These are phyloP conservation scores for Pycnomerus fuliginosus DNA, from an alignment of 2,888 invertebrate genomes.

Conservation along the genomic window DNA sequence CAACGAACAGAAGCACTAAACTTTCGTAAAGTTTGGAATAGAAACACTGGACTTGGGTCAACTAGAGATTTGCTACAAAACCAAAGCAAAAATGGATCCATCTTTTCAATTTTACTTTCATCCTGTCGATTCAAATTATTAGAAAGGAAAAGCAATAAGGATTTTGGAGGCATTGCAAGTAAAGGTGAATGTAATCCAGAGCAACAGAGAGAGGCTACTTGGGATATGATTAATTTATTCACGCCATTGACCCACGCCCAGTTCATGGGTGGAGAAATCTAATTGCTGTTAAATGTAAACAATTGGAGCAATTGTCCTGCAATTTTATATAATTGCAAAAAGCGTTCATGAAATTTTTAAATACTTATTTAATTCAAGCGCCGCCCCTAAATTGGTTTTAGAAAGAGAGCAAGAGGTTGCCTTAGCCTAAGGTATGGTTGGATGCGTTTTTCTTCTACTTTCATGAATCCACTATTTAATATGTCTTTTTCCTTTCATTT, in stretches of 20 bases:
- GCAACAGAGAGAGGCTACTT: not conserved
- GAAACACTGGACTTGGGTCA: too few species aligned
- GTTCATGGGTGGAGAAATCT: not conserved
- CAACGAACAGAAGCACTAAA: too few species aligned
- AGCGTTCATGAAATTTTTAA: not conserved
- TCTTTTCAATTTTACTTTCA: conserved; percentile 19
- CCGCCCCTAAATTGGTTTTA: conserved; percentile 6
- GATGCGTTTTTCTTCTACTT: conserved; percentile 38
- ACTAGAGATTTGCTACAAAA: too few species aligned
- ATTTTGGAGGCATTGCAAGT: conserved; percentile 7
- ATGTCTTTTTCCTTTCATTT: conserved; percentile 40
- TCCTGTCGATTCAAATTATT: conserved; percentile 5
- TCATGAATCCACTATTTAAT: conserved; percentile 35
- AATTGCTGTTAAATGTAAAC: too few species aligned
- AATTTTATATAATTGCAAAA: not conserved
- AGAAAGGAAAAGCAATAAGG: conserved; percentile 15
- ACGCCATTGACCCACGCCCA: not conserved
- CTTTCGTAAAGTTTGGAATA: too few species aligned
- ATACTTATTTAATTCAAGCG: conserved; percentile 1
- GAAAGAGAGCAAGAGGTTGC: conserved; percentile 24
- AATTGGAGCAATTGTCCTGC: not conserved
- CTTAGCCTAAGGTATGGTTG: conserved; percentile 31
- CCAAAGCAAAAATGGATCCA: too few species aligned
- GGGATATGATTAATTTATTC: not conserved
- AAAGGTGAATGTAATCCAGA: conserved; percentile 16